Evolutionary conservation across 2,888 invertebrate species (phyloP), one percentile per base, ranked within the genome.

Genomic region (Tenthredo livida): DNA sequence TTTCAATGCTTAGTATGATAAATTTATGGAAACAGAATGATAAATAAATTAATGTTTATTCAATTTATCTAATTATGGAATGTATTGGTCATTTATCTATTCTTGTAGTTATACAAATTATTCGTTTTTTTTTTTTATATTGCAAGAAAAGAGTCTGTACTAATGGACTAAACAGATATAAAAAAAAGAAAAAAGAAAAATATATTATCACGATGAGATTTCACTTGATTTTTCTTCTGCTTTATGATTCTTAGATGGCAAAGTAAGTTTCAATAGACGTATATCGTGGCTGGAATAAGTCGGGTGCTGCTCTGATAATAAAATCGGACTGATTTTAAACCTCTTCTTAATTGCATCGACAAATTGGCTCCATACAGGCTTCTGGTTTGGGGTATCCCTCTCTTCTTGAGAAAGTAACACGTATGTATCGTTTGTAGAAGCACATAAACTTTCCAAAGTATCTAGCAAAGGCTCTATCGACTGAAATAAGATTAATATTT

Each of bases 361-460:
- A 90, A 96, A 96, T 78, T 92, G 89, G 61, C 92, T 92, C 93
- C 95, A 94, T 61, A 95, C 91, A 72, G 89, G 89, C 84, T 93
- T 93, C 90, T 95, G 95, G 85, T 94, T 94, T 61, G 96, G 96
- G 15, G 96, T 94, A 87, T 96, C 95, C 89, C 97, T 94, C 87
- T 96, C 92, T 93, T 97, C 97, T 94, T 96, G 96, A 86, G 95
- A 95, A 87, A 97, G 93, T 87, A 96, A 94, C 10, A 86, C 88
- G 72, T 88, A 89, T 80, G 96, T 94, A 88, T 94, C 94, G 15
- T 96, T 95, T 82, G 94, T 94, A 78, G 93, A 92, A 47, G 91
- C 91, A 84, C 94, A 92, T 25, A 95, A 90, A 85, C 93, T 90
- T 88, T 93, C 92, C 77, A 97, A 91, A 12, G 96, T 96, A 88